Evolutionary conservation across 2,113 vertebrate genomes (phyloP).

Genomic region (Euleptes europaea): DNA sequence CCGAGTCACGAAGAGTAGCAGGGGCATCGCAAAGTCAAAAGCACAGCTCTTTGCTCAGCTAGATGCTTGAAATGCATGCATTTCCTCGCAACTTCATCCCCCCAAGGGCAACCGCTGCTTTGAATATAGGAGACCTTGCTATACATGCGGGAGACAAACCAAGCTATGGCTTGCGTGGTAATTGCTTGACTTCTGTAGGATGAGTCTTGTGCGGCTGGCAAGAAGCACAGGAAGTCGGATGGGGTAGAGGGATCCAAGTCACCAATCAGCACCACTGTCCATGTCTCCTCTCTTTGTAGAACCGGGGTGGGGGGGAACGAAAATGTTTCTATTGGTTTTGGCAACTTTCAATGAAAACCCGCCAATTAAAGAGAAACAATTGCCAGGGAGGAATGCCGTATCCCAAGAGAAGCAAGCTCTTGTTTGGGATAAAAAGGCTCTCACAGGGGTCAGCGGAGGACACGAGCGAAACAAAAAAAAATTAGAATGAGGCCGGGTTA

Average conservation of each 20-base stretch:
- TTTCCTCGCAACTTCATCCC: neutral
- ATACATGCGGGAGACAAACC: neutral
- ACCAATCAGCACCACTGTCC: neutral
- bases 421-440: constrained; percentile 6
- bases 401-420: neutral
- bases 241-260: neutral
- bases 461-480: neutral
- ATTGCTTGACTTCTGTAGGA: neutral
- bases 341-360: neutral
- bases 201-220: neutral
- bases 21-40: neutral
- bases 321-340: constrained; percentile 2
- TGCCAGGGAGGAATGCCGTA: neutral
- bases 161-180: neutral
- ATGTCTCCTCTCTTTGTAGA: neutral
- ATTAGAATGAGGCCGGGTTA: neutral
- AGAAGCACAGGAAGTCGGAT: neutral
- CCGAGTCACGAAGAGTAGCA: neutral
- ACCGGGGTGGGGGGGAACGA: neutral
- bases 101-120: neutral
- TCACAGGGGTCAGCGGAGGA: neutral
- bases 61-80: neutral
- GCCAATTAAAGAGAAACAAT: constrained; percentile 16
- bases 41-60: neutral
- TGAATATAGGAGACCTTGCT: neutral